A percentile compares a stretch with the other conserved stretches of the same genome.
These are phyloP conservation scores for Gasteruption jaculator DNA, from an alignment of 2,888 invertebrate species.

Conservation along the genomic window DNA sequence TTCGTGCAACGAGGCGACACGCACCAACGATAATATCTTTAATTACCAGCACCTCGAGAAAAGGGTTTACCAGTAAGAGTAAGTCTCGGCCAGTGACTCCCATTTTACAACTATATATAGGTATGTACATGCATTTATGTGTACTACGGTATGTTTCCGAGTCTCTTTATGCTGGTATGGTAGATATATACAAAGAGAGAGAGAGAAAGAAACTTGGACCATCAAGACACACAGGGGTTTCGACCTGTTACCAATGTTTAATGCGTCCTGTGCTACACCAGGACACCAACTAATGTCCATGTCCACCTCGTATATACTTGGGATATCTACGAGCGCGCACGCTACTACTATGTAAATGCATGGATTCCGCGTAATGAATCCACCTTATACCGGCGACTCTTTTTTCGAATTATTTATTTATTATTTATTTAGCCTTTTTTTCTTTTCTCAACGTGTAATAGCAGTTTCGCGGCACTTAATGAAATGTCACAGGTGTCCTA, in stretches of 20 bases:
- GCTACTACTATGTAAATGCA: constrained; percentile 42
- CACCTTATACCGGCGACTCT: constrained; percentile 37
- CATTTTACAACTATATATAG: no score
- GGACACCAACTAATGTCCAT: constrained; percentile 48
- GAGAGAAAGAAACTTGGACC: no score
- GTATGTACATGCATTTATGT: no score
- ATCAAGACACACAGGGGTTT: no score
- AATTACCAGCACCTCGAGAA: constrained; percentile 38
- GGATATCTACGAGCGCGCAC: constrained; percentile 26
- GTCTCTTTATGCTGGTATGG: no score
- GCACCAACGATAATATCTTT: constrained; percentile 47
- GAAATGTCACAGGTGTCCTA: constrained; percentile 51
- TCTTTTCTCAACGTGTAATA: constrained; percentile 12
- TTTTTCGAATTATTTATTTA: constrained; percentile 12
- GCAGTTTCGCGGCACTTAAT: constrained; percentile 39
- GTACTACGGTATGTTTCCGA: no score
- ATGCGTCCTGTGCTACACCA: constrained; percentile 44
- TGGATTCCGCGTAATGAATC: constrained; percentile 46
- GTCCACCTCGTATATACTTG: constrained; percentile 28
- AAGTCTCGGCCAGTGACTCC: constrained; percentile 31
- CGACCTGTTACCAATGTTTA: constrained; percentile 47
- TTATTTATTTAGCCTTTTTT: constrained; percentile 9
- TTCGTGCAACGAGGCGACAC: constrained; percentile 37
- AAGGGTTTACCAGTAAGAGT: constrained; percentile 13
- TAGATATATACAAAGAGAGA: no score